These are phyloP conservation scores for Diachrysia chrysitis DNA, from an alignment of 2,888 invertebrate species.

Conservation along the genomic window DNA sequence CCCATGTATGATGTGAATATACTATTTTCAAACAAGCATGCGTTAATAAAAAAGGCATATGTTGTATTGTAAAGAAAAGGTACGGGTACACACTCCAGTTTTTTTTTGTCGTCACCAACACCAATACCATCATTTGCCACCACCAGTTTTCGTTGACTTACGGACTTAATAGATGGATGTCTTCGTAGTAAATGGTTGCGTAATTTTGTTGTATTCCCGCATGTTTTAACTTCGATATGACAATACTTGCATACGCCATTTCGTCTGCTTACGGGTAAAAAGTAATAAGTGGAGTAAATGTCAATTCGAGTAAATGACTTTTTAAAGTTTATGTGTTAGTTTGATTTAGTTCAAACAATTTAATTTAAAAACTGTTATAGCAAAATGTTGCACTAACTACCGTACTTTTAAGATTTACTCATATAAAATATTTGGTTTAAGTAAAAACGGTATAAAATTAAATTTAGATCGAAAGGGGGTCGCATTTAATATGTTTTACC, in stretches of 20 bases:
- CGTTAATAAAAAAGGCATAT: no score
- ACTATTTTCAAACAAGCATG: no score
- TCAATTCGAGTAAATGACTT: constrained; percentile 11
- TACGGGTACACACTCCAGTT: no score
- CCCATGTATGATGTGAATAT: constrained; percentile 43
- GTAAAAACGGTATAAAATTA: constrained; percentile 7
- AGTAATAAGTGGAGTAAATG: constrained; percentile 5
- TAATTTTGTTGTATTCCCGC: no score
- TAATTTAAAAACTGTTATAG: constrained; percentile 7
- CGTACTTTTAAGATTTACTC: neutral
- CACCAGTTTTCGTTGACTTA: no score
- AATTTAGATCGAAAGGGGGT: constrained; percentile 11
- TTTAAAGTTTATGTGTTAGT: constrained; percentile 8
- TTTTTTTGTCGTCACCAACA: no score
- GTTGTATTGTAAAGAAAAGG: no score
- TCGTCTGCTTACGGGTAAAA: constrained; percentile 25
- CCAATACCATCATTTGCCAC: no score
- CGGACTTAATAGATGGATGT: no score
- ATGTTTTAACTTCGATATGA: no score
- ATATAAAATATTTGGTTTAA: neutral
- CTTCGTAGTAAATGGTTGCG: no score
- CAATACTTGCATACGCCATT: no score
- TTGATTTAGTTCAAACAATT: neutral
- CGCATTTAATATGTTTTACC: constrained; percentile 20
- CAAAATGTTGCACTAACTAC: constrained; percentile 3